Evolutionary conservation across 1,140 invertebrate species (phyloP).

Genomic region (Prorops nasuta): DNA sequence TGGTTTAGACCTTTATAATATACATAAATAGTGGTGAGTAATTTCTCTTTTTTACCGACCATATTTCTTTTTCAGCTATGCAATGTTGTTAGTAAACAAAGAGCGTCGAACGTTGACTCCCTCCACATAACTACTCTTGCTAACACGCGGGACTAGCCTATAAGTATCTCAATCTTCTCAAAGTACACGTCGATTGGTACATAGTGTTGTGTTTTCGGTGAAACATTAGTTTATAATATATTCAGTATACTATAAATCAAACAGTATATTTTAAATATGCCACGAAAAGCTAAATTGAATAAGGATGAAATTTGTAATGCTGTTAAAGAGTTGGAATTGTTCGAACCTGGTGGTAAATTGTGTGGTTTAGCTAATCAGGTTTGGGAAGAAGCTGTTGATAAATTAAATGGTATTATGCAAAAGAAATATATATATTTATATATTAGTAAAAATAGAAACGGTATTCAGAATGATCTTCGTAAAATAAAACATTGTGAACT

Average conservation of each 20-base stretch:
- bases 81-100: too few relatives aligned
- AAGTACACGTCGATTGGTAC: background rate
- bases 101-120: too few relatives aligned
- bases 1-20: too few relatives aligned
- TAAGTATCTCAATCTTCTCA: background rate
- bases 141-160: too few relatives aligned
- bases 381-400: slow-evolving; percentile 3
- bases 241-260: background rate
- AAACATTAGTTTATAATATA: background rate
- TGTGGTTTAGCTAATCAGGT: slow-evolving; percentile 1
- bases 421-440: slow-evolving; percentile 13
- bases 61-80: too few relatives aligned
- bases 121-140: too few relatives aligned
- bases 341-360: slow-evolving; percentile 3
- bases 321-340: slow-evolving; percentile 7
- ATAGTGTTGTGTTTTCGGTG: background rate
- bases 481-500: background rate
- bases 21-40: too few relatives aligned
- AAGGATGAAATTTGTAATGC: slow-evolving; percentile 1
- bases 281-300: background rate
- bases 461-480: slow-evolving; percentile 1
- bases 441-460: slow-evolving; percentile 5
- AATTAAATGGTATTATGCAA: background rate
- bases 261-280: background rate
- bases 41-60: too few relatives aligned